Evolutionary conservation across 2,113 vertebrate genomes (phyloP), one percentile per base, ranked within the genome.

Genomic region (Triplophysa dalaica): DNA sequence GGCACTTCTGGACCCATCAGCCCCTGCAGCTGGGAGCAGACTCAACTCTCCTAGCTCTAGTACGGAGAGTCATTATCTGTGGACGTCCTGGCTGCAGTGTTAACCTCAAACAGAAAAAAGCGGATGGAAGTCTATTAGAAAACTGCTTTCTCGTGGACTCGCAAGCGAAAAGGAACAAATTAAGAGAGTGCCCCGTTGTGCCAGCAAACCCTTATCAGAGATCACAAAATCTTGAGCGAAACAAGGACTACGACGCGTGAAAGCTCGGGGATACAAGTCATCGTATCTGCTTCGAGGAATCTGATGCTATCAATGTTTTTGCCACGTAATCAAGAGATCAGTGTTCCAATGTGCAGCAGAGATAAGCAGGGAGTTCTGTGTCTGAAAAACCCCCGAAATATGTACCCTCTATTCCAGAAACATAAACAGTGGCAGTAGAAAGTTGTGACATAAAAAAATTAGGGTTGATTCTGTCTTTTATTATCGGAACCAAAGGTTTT

Each of bases 291-390:
- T 85, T 85, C 82, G 74, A 78, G 48, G 72, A 81, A 87, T 90
- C 89, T 88, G 91, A 90, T 91, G 90, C 88, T 81, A 89, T 90
- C 89, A 81, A 84, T 88, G 87, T 86, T 80, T 81, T 78, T 82
- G 86, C 90, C 88, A 85, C 79, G 50, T 89, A 86, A 91, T 92
- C 89, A 83, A 78, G 77, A 83, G 87, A 93, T 93, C 91, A 90
- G 90, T 74, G 90, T 93, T 91, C 77, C 89, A 92, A 91, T 92
- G 90, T 90, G 85, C 87, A 86, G 85, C 85, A 60, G 85, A 88
- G 90, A 92, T 90, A 90, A 92, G 89, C 86, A 87, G 87, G 48
- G 85, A 87, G 74, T 64, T 74, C 48, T 50, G 19, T 64, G 29
- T 64, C 68, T 45, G 61, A 77, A 79, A 19, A 79, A 19, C 84